Conservation (phyloP, 2,113 vertebrate species). For the Copsychus sechellarum region DNA sequence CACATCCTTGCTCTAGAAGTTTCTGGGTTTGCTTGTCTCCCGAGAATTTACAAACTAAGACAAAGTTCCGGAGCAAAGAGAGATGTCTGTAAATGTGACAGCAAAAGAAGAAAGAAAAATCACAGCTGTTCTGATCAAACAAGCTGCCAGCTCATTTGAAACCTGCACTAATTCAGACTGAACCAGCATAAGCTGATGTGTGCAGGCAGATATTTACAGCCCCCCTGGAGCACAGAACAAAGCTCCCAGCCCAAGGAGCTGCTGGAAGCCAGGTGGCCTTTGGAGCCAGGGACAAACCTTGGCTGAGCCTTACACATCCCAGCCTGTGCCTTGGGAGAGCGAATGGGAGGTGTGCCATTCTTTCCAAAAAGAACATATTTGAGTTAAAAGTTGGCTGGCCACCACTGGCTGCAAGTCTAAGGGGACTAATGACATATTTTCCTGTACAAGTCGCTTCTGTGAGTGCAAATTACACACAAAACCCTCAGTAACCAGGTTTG, state of each 20-base stretch:
- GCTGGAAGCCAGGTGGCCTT: background rate
- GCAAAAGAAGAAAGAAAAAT: background rate
- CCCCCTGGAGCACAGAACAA: background rate
- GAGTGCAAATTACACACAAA: background rate
- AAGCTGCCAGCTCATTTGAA: background rate
- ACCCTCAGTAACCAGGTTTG: accelerated
- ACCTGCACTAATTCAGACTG: background rate
- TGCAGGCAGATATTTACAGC: background rate
- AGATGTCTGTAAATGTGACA: background rate
- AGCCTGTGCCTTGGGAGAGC: accelerated
- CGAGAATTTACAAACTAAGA: conserved; percentile 36
- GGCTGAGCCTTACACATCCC: background rate
- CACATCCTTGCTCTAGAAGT: conserved; percentile 36
- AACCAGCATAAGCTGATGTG: background rate
- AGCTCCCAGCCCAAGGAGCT: background rate
- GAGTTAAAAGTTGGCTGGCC: background rate
- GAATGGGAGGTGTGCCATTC: background rate
- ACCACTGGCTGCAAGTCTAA: background rate
- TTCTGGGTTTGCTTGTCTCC: conserved; percentile 30
- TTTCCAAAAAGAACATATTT: background rate
- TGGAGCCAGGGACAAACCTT: background rate
- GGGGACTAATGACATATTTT: background rate
- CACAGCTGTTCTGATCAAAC: conserved; percentile 3
- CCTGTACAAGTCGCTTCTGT: background rate
- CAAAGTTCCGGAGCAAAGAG: background rate